Evolutionary conservation across 2,888 invertebrate genomes (phyloP), one percentile per base, ranked within the genome.

Genomic region (Plutella xylostella): DNA sequence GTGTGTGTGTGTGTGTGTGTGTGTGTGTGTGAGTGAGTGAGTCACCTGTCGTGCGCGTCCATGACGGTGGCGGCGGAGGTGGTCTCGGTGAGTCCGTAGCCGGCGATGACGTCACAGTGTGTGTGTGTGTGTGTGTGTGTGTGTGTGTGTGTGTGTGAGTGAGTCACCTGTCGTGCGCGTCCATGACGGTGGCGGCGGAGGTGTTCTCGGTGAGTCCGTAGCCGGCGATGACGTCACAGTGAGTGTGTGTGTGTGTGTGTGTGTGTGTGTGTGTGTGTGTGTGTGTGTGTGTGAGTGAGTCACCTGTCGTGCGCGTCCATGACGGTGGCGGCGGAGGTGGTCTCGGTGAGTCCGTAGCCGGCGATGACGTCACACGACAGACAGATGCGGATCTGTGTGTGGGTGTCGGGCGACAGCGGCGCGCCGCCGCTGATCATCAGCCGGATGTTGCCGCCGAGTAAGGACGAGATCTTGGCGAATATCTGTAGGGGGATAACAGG

Each of bases 151-250:
- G 25, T 7, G 11, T 4, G 30, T 30, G n/a, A 30, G 4, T 4
- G 2, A n/a, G 6, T 31, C 7, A 56, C 55, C 60, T 48, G 71
- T 94, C 94, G 60, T 72, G 60, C 47, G 63, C 73, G 71, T 92
- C 91, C 91, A 92, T 92, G 44, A 93, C 92, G 48, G 92, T 90
- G 43, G 97, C 97, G 61, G 94, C 94, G 1, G 97, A 97, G 55
- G 94, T 93, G 14, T 97, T 97, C 87, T 99, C 98, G 0, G 98
- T 99, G 49, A 98, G 88, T 2, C 98, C 98, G 78, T 98, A 98
- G 42, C 98, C 98, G 66, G 96, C 95, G 47, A 93, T 89, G 34
- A 98, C 90, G 50, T 91, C 91, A 50, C 93, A 91, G 97, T 97
- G 52, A 98, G 87, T 67, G 97, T 97, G 30, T 4, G 30, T 11